A percentile compares a stretch with the other conserved stretches of the same genome.
Conservation (phyloP, 2,888 invertebrate species). For the Seira musarum region DNA sequence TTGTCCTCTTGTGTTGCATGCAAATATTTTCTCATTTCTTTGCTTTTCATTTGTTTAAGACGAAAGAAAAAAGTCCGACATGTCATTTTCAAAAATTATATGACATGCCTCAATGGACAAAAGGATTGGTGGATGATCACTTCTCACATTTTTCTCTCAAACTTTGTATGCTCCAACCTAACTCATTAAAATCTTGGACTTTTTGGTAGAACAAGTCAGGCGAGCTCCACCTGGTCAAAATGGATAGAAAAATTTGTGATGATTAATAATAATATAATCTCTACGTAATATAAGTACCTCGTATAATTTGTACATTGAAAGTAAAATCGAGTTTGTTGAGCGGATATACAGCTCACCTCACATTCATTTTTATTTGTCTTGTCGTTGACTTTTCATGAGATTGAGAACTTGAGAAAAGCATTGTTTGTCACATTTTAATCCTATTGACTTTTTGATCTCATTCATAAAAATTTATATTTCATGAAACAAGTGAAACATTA, state of each 20-base stretch:
- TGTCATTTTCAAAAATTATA: neutral
- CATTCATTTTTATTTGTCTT: too few relatives aligned
- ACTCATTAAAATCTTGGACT: neutral
- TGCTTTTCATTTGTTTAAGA: too few relatives aligned
- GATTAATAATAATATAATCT: neutral
- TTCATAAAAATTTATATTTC: conserved; percentile 20
- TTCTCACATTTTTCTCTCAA: neutral
- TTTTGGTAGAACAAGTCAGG: neutral
- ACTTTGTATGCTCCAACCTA: neutral
- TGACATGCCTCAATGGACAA: neutral
- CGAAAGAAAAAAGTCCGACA: neutral
- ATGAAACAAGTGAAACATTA: neutral
- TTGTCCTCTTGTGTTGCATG: conserved; percentile 16
- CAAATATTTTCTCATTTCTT: conserved; percentile 19
- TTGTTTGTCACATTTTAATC: conserved; percentile 23
- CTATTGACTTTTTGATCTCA: conserved; percentile 50
- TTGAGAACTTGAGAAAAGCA: neutral
- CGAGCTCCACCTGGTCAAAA: neutral
- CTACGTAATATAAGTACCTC: neutral
- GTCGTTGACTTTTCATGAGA: neutral
- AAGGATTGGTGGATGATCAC: neutral
- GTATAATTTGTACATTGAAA: too few relatives aligned
- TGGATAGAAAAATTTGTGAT: neutral
- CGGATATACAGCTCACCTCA: too few relatives aligned
- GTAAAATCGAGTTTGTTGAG: too few relatives aligned